phyloP scores from a whole-genome alignment of 1,140 invertebrate genomes.

The Listronotus bonariensis region DNA sequence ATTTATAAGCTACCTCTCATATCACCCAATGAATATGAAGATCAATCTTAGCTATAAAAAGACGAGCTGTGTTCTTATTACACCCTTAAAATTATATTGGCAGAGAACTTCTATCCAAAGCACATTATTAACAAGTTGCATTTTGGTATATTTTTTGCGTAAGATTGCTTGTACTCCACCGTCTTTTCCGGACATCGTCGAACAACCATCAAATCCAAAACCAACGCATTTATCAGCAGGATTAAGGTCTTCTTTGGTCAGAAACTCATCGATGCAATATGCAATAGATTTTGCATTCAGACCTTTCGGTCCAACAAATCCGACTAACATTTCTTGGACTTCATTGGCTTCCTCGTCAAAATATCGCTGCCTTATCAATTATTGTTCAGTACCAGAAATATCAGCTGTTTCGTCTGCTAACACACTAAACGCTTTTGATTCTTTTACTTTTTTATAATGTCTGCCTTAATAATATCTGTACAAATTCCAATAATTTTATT shows the following conservation, averaged over 20 bases:
- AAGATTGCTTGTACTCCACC: conserved; percentile 49
- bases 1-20: too few species aligned
- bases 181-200: conserved; percentile 50
- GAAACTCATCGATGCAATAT: conserved; percentile 23
- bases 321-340: too few species aligned
- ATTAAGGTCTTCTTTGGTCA: conserved; percentile 25
- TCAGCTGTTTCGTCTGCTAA: conserved; percentile 32
- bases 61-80: too few species aligned
- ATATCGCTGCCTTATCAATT: conserved; percentile 25
- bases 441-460: conserved; percentile 25
- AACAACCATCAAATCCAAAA: conserved; percentile 49
- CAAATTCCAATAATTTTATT: too few species aligned
- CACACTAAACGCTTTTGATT: conserved; percentile 18
- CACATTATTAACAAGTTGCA: too few species aligned
- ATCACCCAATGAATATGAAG: too few species aligned
- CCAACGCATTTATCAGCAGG: conserved; percentile 32
- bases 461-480: conserved; percentile 18
- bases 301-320: too few species aligned
- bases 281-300: conserved; percentile 27
- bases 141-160: conserved; percentile 48
- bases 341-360: too few species aligned
- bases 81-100: too few species aligned
- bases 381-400: conserved; percentile 26
- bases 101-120: too few species aligned
- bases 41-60: too few species aligned